These are phyloP conservation scores for Scortum barcoo DNA, from an alignment of 2,113 vertebrate species.

Conservation along the genomic window DNA sequence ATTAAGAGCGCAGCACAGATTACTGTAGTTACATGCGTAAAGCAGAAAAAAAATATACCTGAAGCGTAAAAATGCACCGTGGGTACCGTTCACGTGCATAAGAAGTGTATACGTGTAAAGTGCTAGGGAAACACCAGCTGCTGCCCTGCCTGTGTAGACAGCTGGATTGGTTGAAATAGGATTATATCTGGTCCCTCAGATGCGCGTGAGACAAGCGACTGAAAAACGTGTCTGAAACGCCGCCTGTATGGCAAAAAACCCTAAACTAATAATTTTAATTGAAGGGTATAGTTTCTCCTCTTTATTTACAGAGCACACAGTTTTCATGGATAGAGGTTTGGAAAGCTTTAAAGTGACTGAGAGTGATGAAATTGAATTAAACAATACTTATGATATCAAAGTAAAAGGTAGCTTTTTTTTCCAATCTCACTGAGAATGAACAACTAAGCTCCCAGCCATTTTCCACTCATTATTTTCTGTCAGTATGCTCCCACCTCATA, in stretches of 20 bases:
- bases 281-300: not conserved
- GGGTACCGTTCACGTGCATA: not conserved
- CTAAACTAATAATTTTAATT: not conserved
- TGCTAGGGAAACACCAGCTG: not conserved
- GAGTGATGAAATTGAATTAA: not conserved
- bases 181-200: not conserved
- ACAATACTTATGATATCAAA: not conserved
- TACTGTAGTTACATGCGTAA: not conserved
- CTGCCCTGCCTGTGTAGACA: not conserved
- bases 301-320: not conserved
- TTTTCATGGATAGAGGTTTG: not conserved
- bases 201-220: not conserved
- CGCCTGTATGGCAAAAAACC: not conserved
- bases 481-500: not conserved
- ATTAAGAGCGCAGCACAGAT: no score
- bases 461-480: slow-evolving; percentile 6
- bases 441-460: not conserved
- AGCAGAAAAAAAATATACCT: not conserved
- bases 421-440: not conserved
- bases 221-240: not conserved
- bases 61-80: not conserved
- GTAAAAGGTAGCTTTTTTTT: not conserved
- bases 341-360: not conserved
- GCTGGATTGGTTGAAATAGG: not conserved
- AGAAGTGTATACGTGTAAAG: not conserved